A percentile compares a stretch with the other conserved stretches of the same genome.
Conservation (phyloP, 2,888 invertebrate genomes). For the Mythimna impura region DNA sequence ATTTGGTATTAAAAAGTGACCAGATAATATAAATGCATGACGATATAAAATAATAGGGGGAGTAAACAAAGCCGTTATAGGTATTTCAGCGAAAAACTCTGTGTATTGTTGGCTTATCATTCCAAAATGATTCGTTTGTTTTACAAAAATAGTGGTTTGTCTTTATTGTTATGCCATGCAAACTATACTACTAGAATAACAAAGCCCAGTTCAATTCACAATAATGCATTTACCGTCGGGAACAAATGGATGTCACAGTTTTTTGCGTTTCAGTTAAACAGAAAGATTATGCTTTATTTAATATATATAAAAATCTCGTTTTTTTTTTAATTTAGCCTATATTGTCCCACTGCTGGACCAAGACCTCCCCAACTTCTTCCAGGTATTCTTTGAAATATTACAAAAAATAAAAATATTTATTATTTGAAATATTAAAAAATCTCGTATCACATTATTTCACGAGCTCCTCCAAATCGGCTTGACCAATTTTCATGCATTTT, state of each 20-base stretch:
- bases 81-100: not conserved
- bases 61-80: not conserved
- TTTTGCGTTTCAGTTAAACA: not conserved
- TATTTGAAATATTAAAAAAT: too few species aligned
- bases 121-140: not conserved
- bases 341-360: too few species aligned
- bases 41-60: not conserved
- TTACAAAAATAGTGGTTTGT: not conserved
- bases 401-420: too few species aligned
- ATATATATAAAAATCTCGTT: too few species aligned
- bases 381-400: too few species aligned
- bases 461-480: too few species aligned
- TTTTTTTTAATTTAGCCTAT: too few species aligned
- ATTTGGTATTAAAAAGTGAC: slow-evolving; percentile 4
- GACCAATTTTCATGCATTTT: too few species aligned
- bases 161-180: not conserved
- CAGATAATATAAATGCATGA: not conserved
- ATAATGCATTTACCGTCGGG: not conserved
- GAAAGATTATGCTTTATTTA: too few species aligned
- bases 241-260: not conserved
- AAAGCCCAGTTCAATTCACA: not conserved
- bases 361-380: too few species aligned
- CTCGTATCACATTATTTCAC: too few species aligned
- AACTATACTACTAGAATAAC: not conserved
- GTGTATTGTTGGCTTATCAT: not conserved